Evolutionary conservation across 2,113 vertebrate species (phyloP).

Genomic region (Laticauda laticaudata): DNA sequence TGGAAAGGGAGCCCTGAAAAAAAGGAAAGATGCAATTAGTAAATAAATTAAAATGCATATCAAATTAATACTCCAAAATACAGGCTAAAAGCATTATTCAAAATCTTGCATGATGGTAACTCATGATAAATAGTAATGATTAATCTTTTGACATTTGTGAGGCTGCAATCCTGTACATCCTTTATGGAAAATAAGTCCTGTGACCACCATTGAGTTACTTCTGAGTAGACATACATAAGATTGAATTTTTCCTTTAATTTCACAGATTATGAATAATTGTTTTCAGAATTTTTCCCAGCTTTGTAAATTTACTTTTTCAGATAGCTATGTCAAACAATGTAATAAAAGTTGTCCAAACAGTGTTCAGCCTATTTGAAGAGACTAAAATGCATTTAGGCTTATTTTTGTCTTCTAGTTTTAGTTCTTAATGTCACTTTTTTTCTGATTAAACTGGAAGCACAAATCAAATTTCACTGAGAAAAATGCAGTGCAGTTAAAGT

Average conservation of each 20-base stretch:
- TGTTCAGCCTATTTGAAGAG: slow-evolving; percentile 30
- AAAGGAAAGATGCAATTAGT: slow-evolving; percentile 22
- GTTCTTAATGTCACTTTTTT: not conserved
- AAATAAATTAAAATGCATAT: slow-evolving; percentile 21
- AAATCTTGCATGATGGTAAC: slow-evolving; percentile 49
- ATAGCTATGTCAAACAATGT: slow-evolving; percentile 49
- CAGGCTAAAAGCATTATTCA: slow-evolving; percentile 53
- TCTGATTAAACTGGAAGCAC: not conserved
- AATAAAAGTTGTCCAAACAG: slow-evolving; percentile 42
- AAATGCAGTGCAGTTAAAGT: slow-evolving; percentile 12
- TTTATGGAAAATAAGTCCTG: not conserved
- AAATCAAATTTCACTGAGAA: not conserved
- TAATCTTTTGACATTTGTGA: slow-evolving; percentile 25
- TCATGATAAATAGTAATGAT: not conserved
- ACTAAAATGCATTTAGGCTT: not conserved
- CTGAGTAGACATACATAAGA: not conserved
- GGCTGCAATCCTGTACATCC: not conserved
- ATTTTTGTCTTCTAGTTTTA: not conserved
- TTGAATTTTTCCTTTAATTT: slow-evolving; percentile 32
- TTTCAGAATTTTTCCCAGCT: slow-evolving; percentile 53
- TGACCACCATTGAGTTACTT: not conserved
- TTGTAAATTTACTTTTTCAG: slow-evolving; percentile 43
- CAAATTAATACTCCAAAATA: slow-evolving; percentile 14
- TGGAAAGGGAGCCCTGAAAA: not conserved
- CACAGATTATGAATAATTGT: slow-evolving; percentile 38